Evolutionary conservation across 2,113 vertebrate genomes (phyloP), one percentile per base, ranked within the genome.

Genomic region (Scartelaos histophorus): DNA sequence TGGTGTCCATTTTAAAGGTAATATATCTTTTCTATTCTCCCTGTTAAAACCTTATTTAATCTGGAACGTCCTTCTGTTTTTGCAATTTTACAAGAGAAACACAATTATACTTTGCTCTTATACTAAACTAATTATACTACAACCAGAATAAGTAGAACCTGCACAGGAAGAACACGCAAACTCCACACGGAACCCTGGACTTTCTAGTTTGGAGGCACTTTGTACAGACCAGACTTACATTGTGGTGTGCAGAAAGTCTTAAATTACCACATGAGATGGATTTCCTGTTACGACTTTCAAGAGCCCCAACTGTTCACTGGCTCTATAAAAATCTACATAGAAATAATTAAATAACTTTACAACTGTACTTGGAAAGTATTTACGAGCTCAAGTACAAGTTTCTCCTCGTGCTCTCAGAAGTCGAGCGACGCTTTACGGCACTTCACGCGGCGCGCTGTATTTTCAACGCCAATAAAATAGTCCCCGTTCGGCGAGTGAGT

Each of bases 321-420:
- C 70, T 34, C 84, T 78, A 71, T 85, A 87, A 92, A 58, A 90
- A 89, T 74, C 80, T 83, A 68, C 73, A 75, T 81, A 83, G 89
- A 90, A 92, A 90, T 91, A 81, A 88, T 82, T 80, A 57, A 82
- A 79, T 74, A 82, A 80, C 35, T 88, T 89, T 69, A 78, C 78
- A 72, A 74, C 81, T 78, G 74, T 75, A 85, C 82, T 90, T 81
- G 82, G 88, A 91, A 94, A 92, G 76, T 88, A 88, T 90, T 88
- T 89, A 82, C 85, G 82, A 84, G 73, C 66, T 7, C 51, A 22
- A 58, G 21, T 58, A 51, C 71, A 74, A 78, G 73, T 71, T 82
- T 29, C 71, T 81, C 24, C 10, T 75, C 80, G 4, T 78, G 43
- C 61, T 29, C 54, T 65, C 73, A 78, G 51, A 65, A 12, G 68